phyloP scores from a whole-genome alignment of 2,888 invertebrate genomes.

The Melolontha melolontha region DNA sequence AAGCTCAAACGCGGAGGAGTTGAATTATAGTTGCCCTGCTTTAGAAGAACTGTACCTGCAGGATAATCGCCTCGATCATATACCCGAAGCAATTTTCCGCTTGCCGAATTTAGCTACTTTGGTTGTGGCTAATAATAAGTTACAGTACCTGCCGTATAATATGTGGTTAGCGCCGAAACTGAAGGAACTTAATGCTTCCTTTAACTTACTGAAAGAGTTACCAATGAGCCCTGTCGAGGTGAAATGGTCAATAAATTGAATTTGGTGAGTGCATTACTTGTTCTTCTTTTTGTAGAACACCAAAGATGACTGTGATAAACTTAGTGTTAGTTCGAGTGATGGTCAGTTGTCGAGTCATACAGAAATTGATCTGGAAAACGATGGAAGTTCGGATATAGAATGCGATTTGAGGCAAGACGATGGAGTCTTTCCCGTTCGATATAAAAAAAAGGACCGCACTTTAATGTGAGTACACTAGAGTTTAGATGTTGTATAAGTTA shows the following conservation, averaged over 20 bases:
- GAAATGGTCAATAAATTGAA: constrained; percentile 47
- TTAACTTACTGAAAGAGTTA: constrained; percentile 87
- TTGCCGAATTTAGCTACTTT: constrained; percentile 83
- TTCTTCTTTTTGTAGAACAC: constrained; percentile 50
- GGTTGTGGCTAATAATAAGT: constrained; percentile 95
- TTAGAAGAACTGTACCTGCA: constrained; percentile 93
- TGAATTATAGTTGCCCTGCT: constrained; percentile 78
- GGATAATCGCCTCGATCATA: constrained; percentile 86
- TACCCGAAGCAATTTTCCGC: constrained; percentile 86
- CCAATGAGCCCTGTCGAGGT: constrained; percentile 70
- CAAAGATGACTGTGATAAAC: constrained; percentile 61
- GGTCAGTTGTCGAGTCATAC: constrained; percentile 63
- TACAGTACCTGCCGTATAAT: constrained; percentile 83
- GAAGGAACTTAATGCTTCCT: constrained; percentile 88
- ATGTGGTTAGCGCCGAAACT: constrained; percentile 90
- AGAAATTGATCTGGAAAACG: constrained; percentile 59
- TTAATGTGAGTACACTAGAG: constrained; percentile 57
- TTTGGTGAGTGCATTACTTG: constrained; percentile 15
- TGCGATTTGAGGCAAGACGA: constrained; percentile 59
- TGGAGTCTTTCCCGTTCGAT: constrained; percentile 57
- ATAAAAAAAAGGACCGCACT: constrained; percentile 62
- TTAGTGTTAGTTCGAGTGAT: constrained; percentile 64
- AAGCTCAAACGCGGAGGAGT: constrained; percentile 52
- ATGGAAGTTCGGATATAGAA: constrained; percentile 59
- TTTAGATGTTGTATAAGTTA: not conserved